Percentiles rank a stretch among this genome's conserved stretches.
Evolutionary conservation across 1,140 invertebrate species (phyloP).

Genomic region (Aphis craccivora): DNA sequence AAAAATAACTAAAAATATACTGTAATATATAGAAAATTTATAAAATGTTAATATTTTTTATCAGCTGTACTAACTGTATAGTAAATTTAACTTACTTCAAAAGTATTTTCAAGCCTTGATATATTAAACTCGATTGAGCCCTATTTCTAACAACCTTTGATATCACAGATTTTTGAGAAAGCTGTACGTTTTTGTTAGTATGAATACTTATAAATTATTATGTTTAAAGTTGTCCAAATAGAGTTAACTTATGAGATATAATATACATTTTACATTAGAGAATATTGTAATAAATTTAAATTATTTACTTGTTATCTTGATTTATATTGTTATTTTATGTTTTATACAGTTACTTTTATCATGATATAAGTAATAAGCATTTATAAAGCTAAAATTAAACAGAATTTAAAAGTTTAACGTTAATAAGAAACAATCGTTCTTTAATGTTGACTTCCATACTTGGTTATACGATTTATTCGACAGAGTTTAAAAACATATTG

Average conservation of each 20-base stretch:
- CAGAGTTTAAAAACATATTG: not conserved
- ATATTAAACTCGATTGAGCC: not conserved
- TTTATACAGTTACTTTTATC: not conserved
- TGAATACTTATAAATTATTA: not conserved
- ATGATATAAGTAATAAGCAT: not conserved
- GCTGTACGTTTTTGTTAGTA: not conserved
- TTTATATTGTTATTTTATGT: conserved; percentile 1
- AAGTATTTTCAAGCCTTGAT: not conserved
- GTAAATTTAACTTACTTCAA: not conserved
- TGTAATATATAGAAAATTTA: no score
- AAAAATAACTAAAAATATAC: no score
- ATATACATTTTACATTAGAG: not conserved
- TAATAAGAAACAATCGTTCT: not conserved
- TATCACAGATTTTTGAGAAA: not conserved
- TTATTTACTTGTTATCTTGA: not conserved
- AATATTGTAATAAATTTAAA: not conserved
- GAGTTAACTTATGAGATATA: not conserved
- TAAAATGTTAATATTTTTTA: no score
- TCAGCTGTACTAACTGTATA: no score
- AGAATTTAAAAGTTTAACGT: not conserved
- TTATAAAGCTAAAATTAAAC: not conserved
- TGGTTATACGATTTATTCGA: not conserved
- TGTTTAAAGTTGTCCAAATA: not conserved
- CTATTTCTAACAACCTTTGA: not conserved
- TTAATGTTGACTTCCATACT: not conserved